These are phyloP conservation scores for Lymantria monacha DNA, from an alignment of 2,888 invertebrate genomes.

Conservation along the genomic window DNA sequence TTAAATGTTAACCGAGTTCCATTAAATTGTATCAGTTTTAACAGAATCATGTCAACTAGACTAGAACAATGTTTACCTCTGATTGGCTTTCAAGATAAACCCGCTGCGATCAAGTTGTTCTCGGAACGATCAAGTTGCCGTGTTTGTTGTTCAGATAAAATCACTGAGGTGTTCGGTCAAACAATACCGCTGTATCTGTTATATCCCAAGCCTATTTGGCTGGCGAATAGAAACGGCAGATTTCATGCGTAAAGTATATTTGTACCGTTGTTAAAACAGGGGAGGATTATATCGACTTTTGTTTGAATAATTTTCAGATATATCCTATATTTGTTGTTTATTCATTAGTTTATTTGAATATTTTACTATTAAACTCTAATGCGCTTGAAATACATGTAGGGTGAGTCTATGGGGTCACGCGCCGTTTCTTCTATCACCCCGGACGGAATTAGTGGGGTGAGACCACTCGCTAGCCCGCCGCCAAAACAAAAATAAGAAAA, in stretches of 20 bases:
- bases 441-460: too few species aligned
- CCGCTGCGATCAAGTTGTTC: constrained; percentile 32
- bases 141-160: constrained; percentile 35
- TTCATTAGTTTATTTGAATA: too few species aligned
- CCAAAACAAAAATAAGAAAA: too few species aligned
- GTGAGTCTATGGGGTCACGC: too few species aligned
- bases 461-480: too few species aligned
- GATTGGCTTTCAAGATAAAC: constrained; percentile 51
- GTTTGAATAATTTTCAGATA: too few species aligned
- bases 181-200: constrained; percentile 29
- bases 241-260: neutral
- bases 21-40: constrained; percentile 9
- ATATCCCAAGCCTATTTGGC: constrained; percentile 19
- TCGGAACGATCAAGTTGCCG: constrained; percentile 41
- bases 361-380: too few species aligned
- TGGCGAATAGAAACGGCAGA: constrained; percentile 18
- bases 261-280: too few species aligned
- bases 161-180: constrained; percentile 16
- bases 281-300: too few species aligned
- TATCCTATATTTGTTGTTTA: too few species aligned
- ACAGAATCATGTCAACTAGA: constrained; percentile 32
- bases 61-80: constrained; percentile 44
- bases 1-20: neutral
- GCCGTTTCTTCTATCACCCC: too few species aligned
- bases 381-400: too few species aligned